Evolutionary conservation across 2,888 invertebrate genomes (phyloP).

Genomic region (Chaetogeoica ovagalla): DNA sequence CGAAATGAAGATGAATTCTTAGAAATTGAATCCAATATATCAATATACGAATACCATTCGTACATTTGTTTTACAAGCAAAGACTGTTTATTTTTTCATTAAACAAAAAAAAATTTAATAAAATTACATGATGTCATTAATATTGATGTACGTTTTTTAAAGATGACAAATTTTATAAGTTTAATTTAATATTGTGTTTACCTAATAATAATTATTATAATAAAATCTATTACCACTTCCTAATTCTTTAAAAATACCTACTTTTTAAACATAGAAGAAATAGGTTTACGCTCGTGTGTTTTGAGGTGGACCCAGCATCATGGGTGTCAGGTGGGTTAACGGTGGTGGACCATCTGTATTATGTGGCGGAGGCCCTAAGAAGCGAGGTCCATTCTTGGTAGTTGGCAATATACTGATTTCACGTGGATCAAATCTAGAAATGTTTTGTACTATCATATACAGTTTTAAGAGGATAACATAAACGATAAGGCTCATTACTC

Average conservation of each 20-base stretch:
- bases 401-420: constrained; percentile 51
- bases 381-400: constrained; percentile 47
- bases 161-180: constrained; percentile 10
- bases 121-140: constrained; percentile 21
- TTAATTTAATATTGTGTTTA: constrained; percentile 1
- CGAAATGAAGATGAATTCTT: background rate
- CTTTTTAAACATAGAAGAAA: constrained; percentile 31
- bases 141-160: constrained; percentile 8
- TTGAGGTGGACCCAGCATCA: constrained; percentile 51
- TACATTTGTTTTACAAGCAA: background rate
- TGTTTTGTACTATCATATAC: constrained; percentile 33
- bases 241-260: constrained; percentile 40
- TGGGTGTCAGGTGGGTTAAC: constrained; percentile 51
- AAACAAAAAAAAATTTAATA: background rate
- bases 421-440: constrained; percentile 49
- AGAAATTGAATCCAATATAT: background rate
- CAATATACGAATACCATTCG: background rate
- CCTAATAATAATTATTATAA: background rate
- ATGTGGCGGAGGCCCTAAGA: constrained; percentile 43
- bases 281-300: constrained; percentile 48
- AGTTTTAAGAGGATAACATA: background rate
- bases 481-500: background rate
- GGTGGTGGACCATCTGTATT: constrained; percentile 48
- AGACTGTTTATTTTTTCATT: background rate
- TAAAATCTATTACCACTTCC: constrained; percentile 27